Evolutionary conservation across 2,888 invertebrate species (phyloP).

Genomic region (Rotaria magnacalcarata): DNA sequence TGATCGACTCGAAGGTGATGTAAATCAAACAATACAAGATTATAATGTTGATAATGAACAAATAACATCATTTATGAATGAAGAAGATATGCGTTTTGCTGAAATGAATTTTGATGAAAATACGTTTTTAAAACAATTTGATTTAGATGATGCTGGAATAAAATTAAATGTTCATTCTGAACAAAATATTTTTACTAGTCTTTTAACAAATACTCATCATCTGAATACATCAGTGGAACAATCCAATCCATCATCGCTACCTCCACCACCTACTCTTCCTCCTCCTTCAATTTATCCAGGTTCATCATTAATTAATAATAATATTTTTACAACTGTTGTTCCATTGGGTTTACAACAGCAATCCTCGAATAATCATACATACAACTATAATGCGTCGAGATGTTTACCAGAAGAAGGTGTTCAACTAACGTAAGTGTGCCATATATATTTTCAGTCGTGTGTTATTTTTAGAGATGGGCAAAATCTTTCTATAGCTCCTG

Average conservation of each 20-base stretch:
- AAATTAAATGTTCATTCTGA: neutral
- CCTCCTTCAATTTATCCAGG: neutral
- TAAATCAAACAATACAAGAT: neutral
- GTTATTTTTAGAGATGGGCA: too few relatives aligned
- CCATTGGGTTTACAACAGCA: neutral
- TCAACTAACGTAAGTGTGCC: neutral
- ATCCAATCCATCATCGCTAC: neutral
- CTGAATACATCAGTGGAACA: neutral
- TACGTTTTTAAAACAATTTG: slow-evolving; percentile 1
- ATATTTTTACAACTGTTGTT: slow-evolving; percentile 7
- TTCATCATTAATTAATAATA: slow-evolving; percentile 22
- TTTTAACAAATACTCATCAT: slow-evolving; percentile 1
- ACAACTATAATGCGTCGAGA: neutral
- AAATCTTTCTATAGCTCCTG: too few relatives aligned
- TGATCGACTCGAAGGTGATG: neutral
- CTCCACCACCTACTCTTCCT: neutral
- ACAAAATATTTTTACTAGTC: neutral
- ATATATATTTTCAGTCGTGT: too few relatives aligned
- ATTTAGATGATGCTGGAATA: slow-evolving; percentile 13
- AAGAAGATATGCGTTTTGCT: slow-evolving; percentile 1
- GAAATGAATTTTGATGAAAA: slow-evolving; percentile 31
- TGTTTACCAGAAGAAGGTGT: slow-evolving; percentile 14
- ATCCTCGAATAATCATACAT: neutral
- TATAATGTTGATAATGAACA: slow-evolving; percentile 14
- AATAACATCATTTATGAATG: slow-evolving; percentile 14